These are phyloP conservation scores for Bostrychus sinensis DNA, from an alignment of 2,113 vertebrate species.

Conservation along the genomic window DNA sequence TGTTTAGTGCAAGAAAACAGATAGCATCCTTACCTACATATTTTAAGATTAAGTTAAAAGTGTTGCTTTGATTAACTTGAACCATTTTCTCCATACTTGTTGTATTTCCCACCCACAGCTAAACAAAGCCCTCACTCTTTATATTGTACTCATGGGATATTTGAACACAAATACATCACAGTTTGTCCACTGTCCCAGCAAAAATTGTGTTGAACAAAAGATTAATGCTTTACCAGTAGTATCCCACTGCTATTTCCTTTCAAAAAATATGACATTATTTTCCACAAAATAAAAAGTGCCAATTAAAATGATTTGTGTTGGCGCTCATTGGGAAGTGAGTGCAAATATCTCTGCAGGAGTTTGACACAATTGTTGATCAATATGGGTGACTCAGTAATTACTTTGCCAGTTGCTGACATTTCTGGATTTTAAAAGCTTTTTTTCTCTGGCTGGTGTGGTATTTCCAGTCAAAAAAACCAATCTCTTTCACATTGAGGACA, in stretches of 20 bases:
- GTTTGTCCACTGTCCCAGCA: conserved; percentile 4
- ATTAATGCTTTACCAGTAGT: conserved; percentile 13
- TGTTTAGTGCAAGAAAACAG: too few species aligned
- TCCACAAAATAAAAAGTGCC: conserved; percentile 20
- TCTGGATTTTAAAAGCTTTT: conserved; percentile 37
- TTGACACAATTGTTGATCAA: conserved; percentile 49
- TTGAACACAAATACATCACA: too few species aligned
- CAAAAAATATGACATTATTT: conserved; percentile 30
- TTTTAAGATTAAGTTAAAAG: too few species aligned
- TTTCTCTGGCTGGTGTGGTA: conserved; percentile 18
- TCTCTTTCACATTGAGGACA: not conserved
- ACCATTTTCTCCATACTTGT: too few species aligned
- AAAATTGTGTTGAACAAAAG: conserved; percentile 9
- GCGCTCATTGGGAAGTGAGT: conserved; percentile 11
- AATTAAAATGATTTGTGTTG: conserved; percentile 50
- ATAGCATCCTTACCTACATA: too few species aligned
- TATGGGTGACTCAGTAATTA: conserved; percentile 29
- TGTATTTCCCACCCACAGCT: not conserved
- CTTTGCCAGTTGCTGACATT: conserved; percentile 47
- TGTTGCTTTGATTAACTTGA: too few species aligned
- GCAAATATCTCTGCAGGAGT: conserved; percentile 34
- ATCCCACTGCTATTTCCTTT: conserved; percentile 20
- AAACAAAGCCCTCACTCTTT: conserved; percentile 6
- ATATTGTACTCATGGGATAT: conserved; percentile 12
- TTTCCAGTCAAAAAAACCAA: conserved; percentile 7